A percentile compares a stretch with the other conserved stretches of the same genome.
Evolutionary conservation across 2,888 invertebrate genomes (phyloP).

Genomic region (Drosophila paranaensis): DNA sequence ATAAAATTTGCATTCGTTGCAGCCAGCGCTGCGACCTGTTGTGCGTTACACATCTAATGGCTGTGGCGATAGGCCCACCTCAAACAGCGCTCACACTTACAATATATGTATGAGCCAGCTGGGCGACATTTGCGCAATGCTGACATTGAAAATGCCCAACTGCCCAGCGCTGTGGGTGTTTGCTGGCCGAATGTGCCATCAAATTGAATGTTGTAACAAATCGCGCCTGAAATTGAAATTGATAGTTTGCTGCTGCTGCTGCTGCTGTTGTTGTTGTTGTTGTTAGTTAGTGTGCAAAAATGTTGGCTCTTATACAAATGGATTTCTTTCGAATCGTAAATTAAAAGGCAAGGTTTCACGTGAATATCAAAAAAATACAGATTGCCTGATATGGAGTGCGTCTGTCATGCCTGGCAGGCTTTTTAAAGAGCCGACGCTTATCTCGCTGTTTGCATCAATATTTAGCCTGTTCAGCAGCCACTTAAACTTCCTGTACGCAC

Average conservation of each 20-base stretch:
- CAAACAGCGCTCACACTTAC: neutral
- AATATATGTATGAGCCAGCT: slow-evolving; percentile 37
- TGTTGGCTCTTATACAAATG: slow-evolving; percentile 13
- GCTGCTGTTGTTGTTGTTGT: neutral
- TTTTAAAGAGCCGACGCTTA: slow-evolving; percentile 20
- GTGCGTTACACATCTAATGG: slow-evolving; percentile 21
- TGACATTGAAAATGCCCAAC: slow-evolving; percentile 76
- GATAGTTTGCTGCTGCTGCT: slow-evolving; percentile 3
- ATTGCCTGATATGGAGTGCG: slow-evolving; percentile 5
- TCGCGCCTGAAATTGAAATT: slow-evolving; percentile 62
- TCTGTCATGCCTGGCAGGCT: slow-evolving; percentile 23
- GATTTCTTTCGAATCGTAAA: slow-evolving; percentile 42
- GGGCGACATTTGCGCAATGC: slow-evolving; percentile 66
- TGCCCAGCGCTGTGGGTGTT: slow-evolving; percentile 59
- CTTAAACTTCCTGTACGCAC: slow-evolving; percentile 27
- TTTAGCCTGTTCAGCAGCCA: slow-evolving; percentile 10
- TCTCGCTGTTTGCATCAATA: slow-evolving; percentile 47
- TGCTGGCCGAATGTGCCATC: slow-evolving; percentile 71
- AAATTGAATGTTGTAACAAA: slow-evolving; percentile 66
- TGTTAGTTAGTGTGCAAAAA: slow-evolving; percentile 31
- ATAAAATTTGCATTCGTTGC: neutral
- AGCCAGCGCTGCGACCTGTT: neutral
- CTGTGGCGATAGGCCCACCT: slow-evolving; percentile 7
- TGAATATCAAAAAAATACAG: slow-evolving; percentile 28
- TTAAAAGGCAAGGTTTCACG: slow-evolving; percentile 50